These are phyloP conservation scores for Nebria brevicollis DNA, from an alignment of 2,888 invertebrate genomes.

Conservation along the genomic window DNA sequence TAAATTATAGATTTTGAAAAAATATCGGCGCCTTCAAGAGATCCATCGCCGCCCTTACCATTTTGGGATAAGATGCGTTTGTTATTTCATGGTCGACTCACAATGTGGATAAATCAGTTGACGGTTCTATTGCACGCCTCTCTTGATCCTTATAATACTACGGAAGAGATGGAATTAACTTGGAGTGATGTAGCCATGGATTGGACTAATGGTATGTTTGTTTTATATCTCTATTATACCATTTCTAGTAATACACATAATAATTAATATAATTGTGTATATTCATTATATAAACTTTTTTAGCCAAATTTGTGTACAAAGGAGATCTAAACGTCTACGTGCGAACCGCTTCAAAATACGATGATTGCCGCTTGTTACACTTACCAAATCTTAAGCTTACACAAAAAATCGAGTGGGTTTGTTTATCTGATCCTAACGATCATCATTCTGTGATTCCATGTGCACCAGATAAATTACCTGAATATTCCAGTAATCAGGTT, in stretches of 20 bases:
- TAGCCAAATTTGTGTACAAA: slow-evolving; percentile 86
- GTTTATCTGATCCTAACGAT: slow-evolving; percentile 93
- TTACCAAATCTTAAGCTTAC: slow-evolving; percentile 88
- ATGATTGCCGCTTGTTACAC: slow-evolving; percentile 93
- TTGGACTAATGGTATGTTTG: slow-evolving; percentile 86
- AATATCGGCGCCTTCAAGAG: slow-evolving; percentile 85
- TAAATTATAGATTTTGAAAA: slow-evolving; percentile 79
- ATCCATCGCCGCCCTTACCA: slow-evolving; percentile 92
- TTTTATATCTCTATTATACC: not conserved
- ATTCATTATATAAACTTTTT: slow-evolving; percentile 15
- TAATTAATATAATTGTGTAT: not conserved
- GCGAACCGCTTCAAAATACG: slow-evolving; percentile 97
- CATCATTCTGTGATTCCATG: slow-evolving; percentile 96
- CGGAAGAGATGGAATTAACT: slow-evolving; percentile 98
- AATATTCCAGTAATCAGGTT: slow-evolving; percentile 94
- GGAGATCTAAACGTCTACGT: slow-evolving; percentile 95
- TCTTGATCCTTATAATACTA: slow-evolving; percentile 97
- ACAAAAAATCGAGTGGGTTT: slow-evolving; percentile 89
- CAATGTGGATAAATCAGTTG: slow-evolving; percentile 86
- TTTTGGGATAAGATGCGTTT: slow-evolving; percentile 98
- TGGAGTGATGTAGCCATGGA: slow-evolving; percentile 95
- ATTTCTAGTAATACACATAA: too few species aligned
- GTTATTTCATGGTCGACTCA: slow-evolving; percentile 90
- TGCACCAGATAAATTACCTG: slow-evolving; percentile 95
- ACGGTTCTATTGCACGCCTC: slow-evolving; percentile 95